Evolutionary conservation across 2,113 vertebrate genomes (phyloP).

Genomic region (Calonectris borealis): DNA sequence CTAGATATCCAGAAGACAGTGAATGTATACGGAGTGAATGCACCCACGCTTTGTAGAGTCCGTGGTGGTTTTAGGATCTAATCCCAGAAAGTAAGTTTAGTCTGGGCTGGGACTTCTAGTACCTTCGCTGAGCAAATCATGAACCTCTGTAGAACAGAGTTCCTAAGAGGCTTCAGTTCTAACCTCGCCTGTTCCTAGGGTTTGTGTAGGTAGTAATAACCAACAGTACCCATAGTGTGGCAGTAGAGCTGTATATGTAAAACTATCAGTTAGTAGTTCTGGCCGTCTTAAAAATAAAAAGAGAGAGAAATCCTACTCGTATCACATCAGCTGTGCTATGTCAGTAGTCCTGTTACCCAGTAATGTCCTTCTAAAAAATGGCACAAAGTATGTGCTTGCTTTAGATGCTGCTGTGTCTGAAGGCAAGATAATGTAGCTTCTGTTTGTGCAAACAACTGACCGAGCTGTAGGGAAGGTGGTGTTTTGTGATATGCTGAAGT

Average conservation of each 20-base stretch:
- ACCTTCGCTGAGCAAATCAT: not conserved
- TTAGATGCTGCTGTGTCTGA: not conserved
- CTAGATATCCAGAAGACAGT: fast-evolving
- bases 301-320: not conserved
- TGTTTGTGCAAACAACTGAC: fast-evolving
- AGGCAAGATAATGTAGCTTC: fast-evolving
- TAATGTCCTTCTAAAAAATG: fast-evolving
- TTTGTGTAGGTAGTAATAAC: conserved; percentile 47
- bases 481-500: not conserved
- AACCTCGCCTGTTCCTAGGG: not conserved
- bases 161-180: not conserved
- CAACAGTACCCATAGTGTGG: conserved; percentile 71
- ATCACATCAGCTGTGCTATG: fast-evolving
- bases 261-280: not conserved
- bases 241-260: conserved; percentile 66
- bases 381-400: fast-evolving
- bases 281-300: not conserved
- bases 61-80: not conserved
- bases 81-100: not conserved
- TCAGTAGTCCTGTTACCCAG: not conserved
- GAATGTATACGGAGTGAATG: fast-evolving
- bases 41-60: not conserved
- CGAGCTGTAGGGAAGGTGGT: not conserved
- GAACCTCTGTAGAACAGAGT: not conserved
- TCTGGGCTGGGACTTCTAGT: not conserved